Base-by-base conservation (phyloP, 2,797 vertebrate genomes). In the Echiichthys vipera region DNA sequence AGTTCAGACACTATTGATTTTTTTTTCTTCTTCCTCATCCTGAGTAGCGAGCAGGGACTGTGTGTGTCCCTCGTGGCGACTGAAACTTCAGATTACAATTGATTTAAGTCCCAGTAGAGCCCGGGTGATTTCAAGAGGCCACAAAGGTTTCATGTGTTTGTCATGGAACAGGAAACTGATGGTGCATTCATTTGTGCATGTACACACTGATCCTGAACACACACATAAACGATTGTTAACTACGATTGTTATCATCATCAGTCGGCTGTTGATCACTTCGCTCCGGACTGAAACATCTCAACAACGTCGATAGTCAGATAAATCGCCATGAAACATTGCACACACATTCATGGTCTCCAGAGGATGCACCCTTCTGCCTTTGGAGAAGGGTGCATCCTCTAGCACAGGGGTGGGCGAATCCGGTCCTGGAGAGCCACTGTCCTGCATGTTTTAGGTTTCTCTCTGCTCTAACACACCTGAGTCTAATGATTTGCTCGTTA, bases 61-160 rank as follows among this genome's bases (percentile, higher is more conserved):
- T 62, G 30, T 61, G 34, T 78, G 65, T 58, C 2, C 39, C 15
- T 43, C 63, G 0, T 65, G 51, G 40, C 46, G 54, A 66, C 22
- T 65, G 56, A 81, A 84, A 84, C 63, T 63, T 73, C 51, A 80
- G 81, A 89, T 83, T 83, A 57, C 43, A 72, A 87, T 88, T 76
- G 78, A 86, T 89, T 84, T 12, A 20, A 56, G 45, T 67, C 80
- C 36, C 46, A 10, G 50, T 12, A 4, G 24, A 71, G 55, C 17
- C 32, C 7, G 20, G 59, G 15, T 24, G 6, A 11, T 20, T 43
- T 13, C 14, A 14, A 55, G 32, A 49, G 14, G 8, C 22, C 12
- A 7, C 24, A 34, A 9, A 34, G 3, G 46, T 83, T 59, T 55
- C 24, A 25, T 73, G 39, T 50, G 25, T 65, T 67, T 64, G 47